Evolutionary conservation across 2,797 vertebrate genomes (phyloP).

Genomic region (Clarias fuscus): DNA sequence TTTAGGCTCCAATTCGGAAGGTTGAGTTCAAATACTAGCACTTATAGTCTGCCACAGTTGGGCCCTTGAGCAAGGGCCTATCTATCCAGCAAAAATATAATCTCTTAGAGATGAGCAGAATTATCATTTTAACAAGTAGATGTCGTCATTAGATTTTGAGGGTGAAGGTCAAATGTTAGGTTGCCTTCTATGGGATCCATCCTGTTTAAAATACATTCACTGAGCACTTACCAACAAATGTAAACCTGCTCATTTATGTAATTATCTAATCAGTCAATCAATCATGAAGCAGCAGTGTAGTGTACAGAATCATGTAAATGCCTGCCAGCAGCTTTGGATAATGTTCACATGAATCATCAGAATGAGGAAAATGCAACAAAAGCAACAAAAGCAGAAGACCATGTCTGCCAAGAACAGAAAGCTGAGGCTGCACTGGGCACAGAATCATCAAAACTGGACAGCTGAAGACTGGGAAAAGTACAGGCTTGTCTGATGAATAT

Average conservation of each 20-base stretch:
- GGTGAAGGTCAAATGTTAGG: not conserved
- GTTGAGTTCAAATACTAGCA: not conserved
- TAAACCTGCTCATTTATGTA: too few species aligned
- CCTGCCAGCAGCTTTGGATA: too few species aligned
- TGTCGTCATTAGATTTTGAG: not conserved
- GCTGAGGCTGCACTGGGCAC: not conserved
- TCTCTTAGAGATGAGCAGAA: not conserved
- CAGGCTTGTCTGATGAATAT: not conserved
- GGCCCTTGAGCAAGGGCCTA: not conserved
- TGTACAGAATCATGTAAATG: too few species aligned
- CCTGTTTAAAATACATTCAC: not conserved
- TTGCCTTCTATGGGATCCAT: not conserved
- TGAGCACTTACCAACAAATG: too few species aligned
- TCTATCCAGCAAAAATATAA: not conserved
- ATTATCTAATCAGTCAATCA: too few species aligned
- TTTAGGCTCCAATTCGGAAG: not conserved
- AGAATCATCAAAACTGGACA: not conserved
- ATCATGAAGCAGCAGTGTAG: too few species aligned
- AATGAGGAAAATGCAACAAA: not conserved
- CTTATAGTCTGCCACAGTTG: too few species aligned
- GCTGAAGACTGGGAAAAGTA: not conserved
- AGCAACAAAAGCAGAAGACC: not conserved
- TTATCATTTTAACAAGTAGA: not conserved
- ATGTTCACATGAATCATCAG: too few species aligned
- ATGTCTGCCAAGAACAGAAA: not conserved